Evolutionary conservation across 2,113 vertebrate genomes (phyloP), one percentile per base, ranked within the genome.

Genomic region (Microcebus ravelobensis): DNA sequence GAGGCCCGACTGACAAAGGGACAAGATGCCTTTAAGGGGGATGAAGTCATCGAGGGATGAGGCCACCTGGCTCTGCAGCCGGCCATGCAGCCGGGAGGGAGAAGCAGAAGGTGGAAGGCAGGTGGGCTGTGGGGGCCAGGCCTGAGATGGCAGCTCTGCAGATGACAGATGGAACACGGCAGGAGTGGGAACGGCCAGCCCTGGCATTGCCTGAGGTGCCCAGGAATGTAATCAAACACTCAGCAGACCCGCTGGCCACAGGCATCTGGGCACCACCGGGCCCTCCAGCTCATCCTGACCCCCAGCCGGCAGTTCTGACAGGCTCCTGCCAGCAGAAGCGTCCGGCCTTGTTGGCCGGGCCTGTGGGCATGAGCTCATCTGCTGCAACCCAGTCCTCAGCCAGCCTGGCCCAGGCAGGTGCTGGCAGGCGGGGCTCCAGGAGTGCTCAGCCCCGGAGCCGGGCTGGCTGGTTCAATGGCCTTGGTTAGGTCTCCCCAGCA

Each of bases 51-150:
- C 17, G 83, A 48, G 91, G 95, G 94, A 45, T 0, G 0, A 97
- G 97, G 96, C 98, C 98, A 98, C 98, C 97, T 98, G 98, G 98
- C 97, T 96, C 79, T 55, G 70, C 15, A 23, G 86, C 73, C 27
- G 97, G 95, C 94, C 90, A 96, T 93, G 96, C 91, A 97, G 97
- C 80, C 2, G 89, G 98, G 97, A 96, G 96, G 92, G 86, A 1
- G 52, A 95, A 98, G 96, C 99, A 98, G 98, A 99, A 99, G 98
- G 98, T 92, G 90, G 94, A 87, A 95, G 74, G 95, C 97, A 98
- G 96, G 95, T 84, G 98, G 98, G 98, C 97, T 77, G 96, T 89
- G 94, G 81, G 98, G 97, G 98, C 98, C 63, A 34, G 2, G 94
- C 83, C 90, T 94, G 90, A 94, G 81, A 98, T 97, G 98, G 97